A percentile compares a stretch with the other conserved stretches of the same genome.
phyloP scores from a whole-genome alignment of 1,140 invertebrate species.

The Panagrolaimus sp. region DNA sequence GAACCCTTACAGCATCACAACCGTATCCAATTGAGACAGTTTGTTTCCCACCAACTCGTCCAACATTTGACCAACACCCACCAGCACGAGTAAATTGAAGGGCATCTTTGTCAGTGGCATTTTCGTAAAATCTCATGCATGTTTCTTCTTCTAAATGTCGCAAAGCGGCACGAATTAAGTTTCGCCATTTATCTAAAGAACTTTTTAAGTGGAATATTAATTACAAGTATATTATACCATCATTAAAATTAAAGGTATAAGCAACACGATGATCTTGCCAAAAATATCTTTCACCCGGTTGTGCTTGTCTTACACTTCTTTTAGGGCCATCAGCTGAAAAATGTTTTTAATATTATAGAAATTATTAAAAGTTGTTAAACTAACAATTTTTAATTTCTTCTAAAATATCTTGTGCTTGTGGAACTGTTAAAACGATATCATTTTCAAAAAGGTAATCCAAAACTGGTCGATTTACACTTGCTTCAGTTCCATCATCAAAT shows the following conservation, averaged over 20 bases:
- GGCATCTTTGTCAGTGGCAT: slow-evolving; percentile 36
- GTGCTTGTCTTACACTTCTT: slow-evolving; percentile 41
- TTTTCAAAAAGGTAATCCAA: slow-evolving; percentile 52
- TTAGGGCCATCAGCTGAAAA: not conserved
- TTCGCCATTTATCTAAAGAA: slow-evolving; percentile 44
- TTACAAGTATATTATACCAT: slow-evolving; percentile 25
- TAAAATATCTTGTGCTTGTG: slow-evolving; percentile 45
- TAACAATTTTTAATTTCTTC: slow-evolving; percentile 38
- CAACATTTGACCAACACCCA: slow-evolving; percentile 57
- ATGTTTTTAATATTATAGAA: too few species aligned
- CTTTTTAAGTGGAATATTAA: not conserved
- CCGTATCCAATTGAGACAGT: slow-evolving; percentile 56
- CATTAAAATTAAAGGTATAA: slow-evolving; percentile 32
- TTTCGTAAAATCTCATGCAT: slow-evolving; percentile 48
- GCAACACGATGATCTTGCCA: slow-evolving; percentile 42
- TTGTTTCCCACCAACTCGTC: slow-evolving; percentile 47
- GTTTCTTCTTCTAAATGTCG: slow-evolving; percentile 47
- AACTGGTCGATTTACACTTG: slow-evolving; percentile 43
- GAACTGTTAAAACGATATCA: slow-evolving; percentile 49
- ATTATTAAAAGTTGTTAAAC: not conserved
- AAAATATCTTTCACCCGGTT: slow-evolving; percentile 41
- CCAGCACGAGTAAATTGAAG: slow-evolving; percentile 48
- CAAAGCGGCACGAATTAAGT: slow-evolving; percentile 39
- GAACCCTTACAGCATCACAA: slow-evolving; percentile 52
- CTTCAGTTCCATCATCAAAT: slow-evolving; percentile 51